Evolutionary conservation across 2,113 vertebrate genomes (phyloP), one percentile per base, ranked within the genome.

Genomic region (Onychorhynchus coronatus): DNA sequence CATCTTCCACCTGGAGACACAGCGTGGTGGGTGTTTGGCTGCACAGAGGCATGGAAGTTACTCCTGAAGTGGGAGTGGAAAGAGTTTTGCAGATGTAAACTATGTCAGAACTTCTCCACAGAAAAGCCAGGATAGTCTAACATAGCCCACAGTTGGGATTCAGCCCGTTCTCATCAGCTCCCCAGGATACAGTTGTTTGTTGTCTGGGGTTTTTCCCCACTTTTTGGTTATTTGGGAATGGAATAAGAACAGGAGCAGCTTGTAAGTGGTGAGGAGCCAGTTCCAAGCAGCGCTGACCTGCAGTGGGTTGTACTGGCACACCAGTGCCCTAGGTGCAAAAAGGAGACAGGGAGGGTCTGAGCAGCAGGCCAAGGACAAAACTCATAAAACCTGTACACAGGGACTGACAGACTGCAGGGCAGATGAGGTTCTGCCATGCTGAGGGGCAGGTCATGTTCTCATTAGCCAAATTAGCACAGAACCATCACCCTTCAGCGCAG

Each of bases 141-240:
- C 31, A 3, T 3, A 58, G 49, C 24, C 17, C 44, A 2, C 41
- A 44, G 52, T 28, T n/a, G 6, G 49, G 49, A 13, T 61, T 49
- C 37, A 5, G 35, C 53, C 42, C 3, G 0, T 56, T 89, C 56
- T 37, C 23, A 9, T 25, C 42, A 79, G 22, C 42, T 86, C 65
- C n/a, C 12, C 8, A 12, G 41, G 19, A 12, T 74, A 11, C 8
- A 7, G 9, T 8, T 65, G 50, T 1, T 5, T 24, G 23, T 44
- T 1, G 18, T 66, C 30, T 33, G 21, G 16, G 4, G 23, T 10
- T 8, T 13, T 68, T 30, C 3, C 47, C 20, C 7, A 9, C 0
- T 33, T 62, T 13, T 14, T 53, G 50, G 6, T 31, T 77, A 21
- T 79, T 53, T 66, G 42, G 33, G 81, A 56, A 35, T 0, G 4